These are phyloP conservation scores for Macroramphosus scolopax DNA, from an alignment of 2,797 vertebrate species.

Conservation along the genomic window DNA sequence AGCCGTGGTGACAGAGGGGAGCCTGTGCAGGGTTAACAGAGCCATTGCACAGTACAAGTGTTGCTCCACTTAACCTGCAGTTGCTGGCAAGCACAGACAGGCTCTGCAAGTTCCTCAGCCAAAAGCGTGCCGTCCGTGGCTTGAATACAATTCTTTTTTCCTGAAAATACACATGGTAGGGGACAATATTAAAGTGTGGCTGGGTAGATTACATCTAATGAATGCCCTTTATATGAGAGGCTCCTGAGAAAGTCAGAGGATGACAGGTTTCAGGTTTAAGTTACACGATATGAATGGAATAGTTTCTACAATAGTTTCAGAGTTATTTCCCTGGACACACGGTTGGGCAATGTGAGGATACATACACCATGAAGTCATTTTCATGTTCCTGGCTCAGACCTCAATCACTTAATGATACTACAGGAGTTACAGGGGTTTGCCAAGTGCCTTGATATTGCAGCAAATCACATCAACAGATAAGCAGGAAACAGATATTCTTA, in stretches of 20 bases:
- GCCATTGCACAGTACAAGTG: slow-evolving; percentile 67
- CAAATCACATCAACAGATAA: too few relatives aligned
- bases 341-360: too few relatives aligned
- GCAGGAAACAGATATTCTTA: too few relatives aligned
- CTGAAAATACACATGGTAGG: slow-evolving; percentile 43
- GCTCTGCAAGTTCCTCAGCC: slow-evolving; percentile 49
- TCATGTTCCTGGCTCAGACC: too few relatives aligned
- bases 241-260: neutral
- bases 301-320: too few relatives aligned
- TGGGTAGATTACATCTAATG: slow-evolving; percentile 1
- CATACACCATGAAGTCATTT: too few relatives aligned
- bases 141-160: neutral
- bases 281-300: too few relatives aligned
- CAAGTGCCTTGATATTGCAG: too few relatives aligned
- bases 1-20: slow-evolving; percentile 65
- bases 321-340: too few relatives aligned
- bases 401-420: too few relatives aligned
- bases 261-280: neutral
- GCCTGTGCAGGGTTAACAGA: slow-evolving; percentile 77
- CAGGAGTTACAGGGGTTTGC: too few relatives aligned
- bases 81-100: slow-evolving; percentile 52
- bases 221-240: neutral
- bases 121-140: slow-evolving; percentile 10
- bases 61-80: slow-evolving; percentile 32
- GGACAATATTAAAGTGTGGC: neutral